Conservation (phyloP, 2,888 invertebrate genomes). For the Heliconius aoede region DNA sequence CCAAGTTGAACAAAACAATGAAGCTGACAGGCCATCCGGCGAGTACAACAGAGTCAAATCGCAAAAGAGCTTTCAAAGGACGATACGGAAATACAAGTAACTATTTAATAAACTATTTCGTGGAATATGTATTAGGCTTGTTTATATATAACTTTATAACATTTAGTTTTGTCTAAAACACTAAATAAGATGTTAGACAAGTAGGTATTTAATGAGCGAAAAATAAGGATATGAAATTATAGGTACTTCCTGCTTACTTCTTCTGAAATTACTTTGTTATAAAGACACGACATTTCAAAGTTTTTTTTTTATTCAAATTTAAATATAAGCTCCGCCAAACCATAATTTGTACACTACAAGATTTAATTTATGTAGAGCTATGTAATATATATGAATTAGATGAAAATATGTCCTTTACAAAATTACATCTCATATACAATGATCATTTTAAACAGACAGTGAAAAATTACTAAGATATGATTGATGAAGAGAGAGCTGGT, state of each 20-base stretch:
- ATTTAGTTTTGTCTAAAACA: too few relatives aligned
- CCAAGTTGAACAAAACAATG: not conserved
- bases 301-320: too few relatives aligned
- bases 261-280: too few relatives aligned
- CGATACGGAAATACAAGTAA: conserved; percentile 1
- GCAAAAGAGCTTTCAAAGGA: conserved; percentile 22
- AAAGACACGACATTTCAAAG: too few relatives aligned
- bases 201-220: too few relatives aligned
- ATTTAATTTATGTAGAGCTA: too few relatives aligned
- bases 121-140: not conserved
- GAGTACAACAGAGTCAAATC: conserved; percentile 3
- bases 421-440: conserved; percentile 23
- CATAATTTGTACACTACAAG: too few relatives aligned
- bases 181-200: too few relatives aligned
- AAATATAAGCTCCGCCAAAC: too few relatives aligned
- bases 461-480: conserved; percentile 76
- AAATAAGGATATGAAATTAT: too few relatives aligned
- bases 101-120: conserved; percentile 1
- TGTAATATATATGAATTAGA: too few relatives aligned
- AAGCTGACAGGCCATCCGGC: conserved; percentile 5
- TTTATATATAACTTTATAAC: not conserved
- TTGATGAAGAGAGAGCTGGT: conserved; percentile 64
- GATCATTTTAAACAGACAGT: conserved; percentile 61
- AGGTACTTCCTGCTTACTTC: too few relatives aligned
- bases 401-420: conserved; percentile 6